Conservation (phyloP, 92 coral and sea anemone species). For the Ricordea florida region DNA sequence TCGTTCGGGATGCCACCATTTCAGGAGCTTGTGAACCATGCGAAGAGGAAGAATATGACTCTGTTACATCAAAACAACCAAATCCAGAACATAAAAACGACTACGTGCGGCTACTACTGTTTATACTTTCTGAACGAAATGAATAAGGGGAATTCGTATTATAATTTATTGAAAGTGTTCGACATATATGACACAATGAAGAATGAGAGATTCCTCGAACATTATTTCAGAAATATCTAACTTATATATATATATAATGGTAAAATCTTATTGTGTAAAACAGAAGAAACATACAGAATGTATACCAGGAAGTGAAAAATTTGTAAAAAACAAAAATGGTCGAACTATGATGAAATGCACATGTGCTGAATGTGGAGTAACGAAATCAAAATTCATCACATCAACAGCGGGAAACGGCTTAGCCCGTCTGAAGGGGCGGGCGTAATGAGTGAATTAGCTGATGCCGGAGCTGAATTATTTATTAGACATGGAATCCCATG, state of each 20-base stretch:
- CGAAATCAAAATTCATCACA: background rate
- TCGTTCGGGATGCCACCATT: background rate
- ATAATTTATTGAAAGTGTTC: background rate
- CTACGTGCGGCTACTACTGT: background rate
- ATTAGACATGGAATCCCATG: no score
- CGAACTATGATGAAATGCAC: background rate
- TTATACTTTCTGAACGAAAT: slow-evolving; percentile 1
- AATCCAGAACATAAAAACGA: background rate
- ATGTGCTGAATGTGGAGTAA: background rate
- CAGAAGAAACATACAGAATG: background rate
- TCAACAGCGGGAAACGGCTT: background rate
- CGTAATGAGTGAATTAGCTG: background rate
- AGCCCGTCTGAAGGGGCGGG: background rate
- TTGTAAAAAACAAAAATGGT: background rate
- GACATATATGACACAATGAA: background rate
- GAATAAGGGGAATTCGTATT: background rate
- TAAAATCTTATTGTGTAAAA: slow-evolving; percentile 5
- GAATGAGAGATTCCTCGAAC: background rate
- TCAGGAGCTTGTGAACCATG: background rate
- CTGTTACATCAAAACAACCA: background rate
- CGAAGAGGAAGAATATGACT: background rate
- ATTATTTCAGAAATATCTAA: background rate
- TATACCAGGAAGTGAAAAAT: background rate
- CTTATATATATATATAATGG: background rate
- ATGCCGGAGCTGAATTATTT: no score